phyloP scores from a whole-genome alignment of 2,113 vertebrate genomes.

The Synodontis membranacea region DNA sequence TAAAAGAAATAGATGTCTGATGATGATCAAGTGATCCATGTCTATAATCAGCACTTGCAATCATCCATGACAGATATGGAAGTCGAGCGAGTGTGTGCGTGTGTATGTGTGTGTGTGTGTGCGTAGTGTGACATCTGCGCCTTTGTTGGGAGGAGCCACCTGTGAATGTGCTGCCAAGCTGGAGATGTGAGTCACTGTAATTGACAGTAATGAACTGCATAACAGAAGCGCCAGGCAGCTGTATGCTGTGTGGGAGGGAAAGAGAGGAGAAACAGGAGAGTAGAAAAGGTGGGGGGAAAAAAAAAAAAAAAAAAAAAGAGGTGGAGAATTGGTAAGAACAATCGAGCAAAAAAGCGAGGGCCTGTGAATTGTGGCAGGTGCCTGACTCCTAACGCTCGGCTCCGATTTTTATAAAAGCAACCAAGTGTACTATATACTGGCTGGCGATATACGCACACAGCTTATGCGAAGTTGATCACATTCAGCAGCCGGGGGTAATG shows the following conservation, averaged over 20 bases:
- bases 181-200: constrained; percentile 55
- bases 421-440: neutral
- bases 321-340: constrained; percentile 7
- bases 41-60: constrained; percentile 32
- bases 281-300: neutral
- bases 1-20: neutral
- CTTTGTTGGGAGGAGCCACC: constrained; percentile 34
- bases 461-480: neutral
- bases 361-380: neutral
- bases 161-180: constrained; percentile 49
- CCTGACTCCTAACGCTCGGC: neutral
- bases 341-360: constrained; percentile 8
- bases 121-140: constrained; percentile 25
- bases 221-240: constrained; percentile 49
- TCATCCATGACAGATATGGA: neutral
- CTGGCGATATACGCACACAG: neutral
- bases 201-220: constrained; percentile 60
- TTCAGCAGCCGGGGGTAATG: neutral
- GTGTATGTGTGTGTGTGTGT: neutral
- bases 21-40: constrained; percentile 1
- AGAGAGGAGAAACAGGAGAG: constrained; percentile 8
- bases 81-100: neutral
- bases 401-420: neutral
- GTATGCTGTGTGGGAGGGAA: constrained; percentile 46
- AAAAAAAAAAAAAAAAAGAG: too few relatives aligned